These are phyloP conservation scores for Sclerodermus sp. DNA, from an alignment of 2,888 invertebrate genomes.

Conservation along the genomic window DNA sequence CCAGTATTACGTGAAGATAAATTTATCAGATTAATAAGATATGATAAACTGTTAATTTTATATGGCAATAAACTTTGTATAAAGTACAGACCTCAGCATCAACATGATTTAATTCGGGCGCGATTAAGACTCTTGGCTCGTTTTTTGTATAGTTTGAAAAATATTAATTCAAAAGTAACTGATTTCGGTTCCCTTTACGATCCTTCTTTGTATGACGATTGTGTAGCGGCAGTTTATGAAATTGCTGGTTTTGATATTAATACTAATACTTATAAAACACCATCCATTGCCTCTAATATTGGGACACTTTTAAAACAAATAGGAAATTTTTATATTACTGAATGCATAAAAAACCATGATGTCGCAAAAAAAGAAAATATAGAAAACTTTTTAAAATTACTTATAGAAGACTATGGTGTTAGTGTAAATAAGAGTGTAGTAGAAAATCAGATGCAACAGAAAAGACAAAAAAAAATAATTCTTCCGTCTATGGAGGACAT, in stretches of 20 bases:
- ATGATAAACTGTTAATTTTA: conserved; percentile 20
- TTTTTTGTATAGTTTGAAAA: conserved; percentile 6
- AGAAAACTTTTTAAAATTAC: conserved; percentile 12
- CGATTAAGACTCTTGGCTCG: conserved; percentile 16
- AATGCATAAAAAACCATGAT: conserved; percentile 1
- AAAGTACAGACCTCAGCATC: conserved; percentile 16
- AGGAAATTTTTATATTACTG: background rate
- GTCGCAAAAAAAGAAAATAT: conserved; percentile 1
- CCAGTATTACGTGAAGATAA: conserved; percentile 22
- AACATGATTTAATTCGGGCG: conserved; percentile 19
- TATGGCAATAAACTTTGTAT: conserved; percentile 21
- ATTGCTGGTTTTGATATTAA: conserved; percentile 3
- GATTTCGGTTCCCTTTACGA: conserved; percentile 15
- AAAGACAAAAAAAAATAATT: conserved; percentile 12
- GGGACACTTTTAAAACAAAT: background rate
- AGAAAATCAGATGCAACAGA: conserved; percentile 1
- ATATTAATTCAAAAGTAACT: conserved; percentile 7
- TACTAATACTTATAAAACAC: background rate
- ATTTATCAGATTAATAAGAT: conserved; percentile 17
- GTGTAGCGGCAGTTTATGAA: conserved; percentile 11
- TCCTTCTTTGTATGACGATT: conserved; percentile 11
- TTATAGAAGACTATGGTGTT: conserved; percentile 8
- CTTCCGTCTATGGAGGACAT: conserved; percentile 13
- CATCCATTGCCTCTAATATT: background rate
- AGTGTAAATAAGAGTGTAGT: conserved; percentile 10